Conservation (phyloP, 2,113 vertebrate genomes). For the Crotalus helleri region DNA sequence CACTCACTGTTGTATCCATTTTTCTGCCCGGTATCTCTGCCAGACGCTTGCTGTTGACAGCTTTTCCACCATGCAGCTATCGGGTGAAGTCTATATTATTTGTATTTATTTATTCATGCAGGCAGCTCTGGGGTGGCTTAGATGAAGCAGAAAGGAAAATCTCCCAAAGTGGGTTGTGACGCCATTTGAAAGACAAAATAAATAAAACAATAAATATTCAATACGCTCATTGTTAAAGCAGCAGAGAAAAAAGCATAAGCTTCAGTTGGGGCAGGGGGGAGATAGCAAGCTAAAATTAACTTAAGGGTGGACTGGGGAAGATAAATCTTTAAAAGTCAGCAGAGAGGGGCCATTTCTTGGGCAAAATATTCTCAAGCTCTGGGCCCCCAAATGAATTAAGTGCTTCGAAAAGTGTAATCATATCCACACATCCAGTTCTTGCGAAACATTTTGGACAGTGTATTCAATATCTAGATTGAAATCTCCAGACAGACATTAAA, state of each 20-base stretch:
- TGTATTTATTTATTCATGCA: neutral
- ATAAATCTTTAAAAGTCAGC: neutral
- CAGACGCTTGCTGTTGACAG: neutral
- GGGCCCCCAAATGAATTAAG: neutral
- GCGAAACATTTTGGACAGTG: neutral
- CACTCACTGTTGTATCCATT: rapidly evolving
- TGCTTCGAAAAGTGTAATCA: neutral
- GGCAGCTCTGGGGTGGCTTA: neutral
- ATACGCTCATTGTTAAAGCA: neutral
- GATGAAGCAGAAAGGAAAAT: neutral
- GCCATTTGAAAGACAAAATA: neutral
- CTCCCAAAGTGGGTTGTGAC: neutral
- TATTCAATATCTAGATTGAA: neutral
- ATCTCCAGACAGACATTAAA: neutral
- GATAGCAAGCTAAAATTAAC: neutral
- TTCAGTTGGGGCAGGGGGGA: neutral
- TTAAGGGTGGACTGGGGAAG: neutral
- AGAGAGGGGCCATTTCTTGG: neutral
- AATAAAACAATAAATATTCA: neutral
- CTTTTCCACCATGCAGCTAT: neutral
- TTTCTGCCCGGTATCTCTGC: neutral
- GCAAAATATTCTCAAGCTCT: neutral
- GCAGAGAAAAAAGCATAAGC: neutral
- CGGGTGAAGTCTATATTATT: neutral
- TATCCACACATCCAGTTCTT: neutral